Evolutionary conservation across 1,140 invertebrate species (phyloP).

Genomic region (Solenopsis invicta): DNA sequence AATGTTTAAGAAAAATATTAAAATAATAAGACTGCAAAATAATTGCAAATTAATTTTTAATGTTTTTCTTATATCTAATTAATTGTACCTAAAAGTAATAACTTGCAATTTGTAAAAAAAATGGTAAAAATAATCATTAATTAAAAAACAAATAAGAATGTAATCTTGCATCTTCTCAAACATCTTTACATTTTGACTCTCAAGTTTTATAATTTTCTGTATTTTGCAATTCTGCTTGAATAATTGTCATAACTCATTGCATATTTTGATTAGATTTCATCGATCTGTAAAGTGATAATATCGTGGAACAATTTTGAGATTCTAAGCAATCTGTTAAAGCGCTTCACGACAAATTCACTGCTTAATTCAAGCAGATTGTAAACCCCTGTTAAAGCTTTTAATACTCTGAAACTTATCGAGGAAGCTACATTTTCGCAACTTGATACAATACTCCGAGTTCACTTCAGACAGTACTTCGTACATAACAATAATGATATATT

Average conservation of each 20-base stretch:
- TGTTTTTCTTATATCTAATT: no score
- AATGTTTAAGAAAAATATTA: no score
- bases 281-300: neutral
- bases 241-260: neutral
- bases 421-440: neutral
- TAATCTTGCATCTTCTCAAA: neutral
- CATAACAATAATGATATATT: neutral
- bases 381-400: neutral
- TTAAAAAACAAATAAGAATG: neutral
- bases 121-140: no score
- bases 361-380: conserved; percentile 39
- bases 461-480: no score
- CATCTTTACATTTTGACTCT: neutral
- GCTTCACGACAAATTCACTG: conserved; percentile 25
- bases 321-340: conserved; percentile 14
- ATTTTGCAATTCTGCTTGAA: neutral
- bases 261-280: neutral
- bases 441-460: neutral
- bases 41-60: no score
- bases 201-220: neutral
- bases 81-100: no score
- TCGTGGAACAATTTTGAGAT: neutral
- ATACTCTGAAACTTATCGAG: conserved; percentile 36
- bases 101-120: no score
- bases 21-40: no score